Percentiles rank a stretch among this genome's conserved stretches.
phyloP scores from a whole-genome alignment of 1,140 invertebrate genomes.

The Heliconius himera region DNA sequence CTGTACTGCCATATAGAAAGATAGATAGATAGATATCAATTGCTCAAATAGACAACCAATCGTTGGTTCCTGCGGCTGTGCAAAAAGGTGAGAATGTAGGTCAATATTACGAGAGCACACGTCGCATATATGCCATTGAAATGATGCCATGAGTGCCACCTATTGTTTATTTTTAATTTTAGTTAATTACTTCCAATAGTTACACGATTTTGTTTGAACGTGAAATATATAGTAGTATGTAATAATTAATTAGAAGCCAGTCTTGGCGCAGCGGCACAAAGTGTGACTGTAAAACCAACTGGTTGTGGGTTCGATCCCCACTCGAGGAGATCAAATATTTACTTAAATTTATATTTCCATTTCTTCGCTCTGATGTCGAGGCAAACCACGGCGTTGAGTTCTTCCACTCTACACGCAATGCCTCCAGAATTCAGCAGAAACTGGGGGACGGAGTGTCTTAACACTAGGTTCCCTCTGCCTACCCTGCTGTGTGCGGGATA shows the following conservation, averaged over 20 bases:
- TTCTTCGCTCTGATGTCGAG: too few relatives aligned
- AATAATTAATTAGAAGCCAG: not conserved
- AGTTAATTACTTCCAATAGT: constrained; percentile 15
- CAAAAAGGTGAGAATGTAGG: constrained; percentile 50
- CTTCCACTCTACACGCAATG: too few relatives aligned
- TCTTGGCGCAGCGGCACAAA: too few relatives aligned
- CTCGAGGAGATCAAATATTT: too few relatives aligned
- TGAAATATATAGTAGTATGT: not conserved
- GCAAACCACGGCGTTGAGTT: too few relatives aligned
- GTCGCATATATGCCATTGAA: constrained; percentile 38
- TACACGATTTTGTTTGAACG: not conserved
- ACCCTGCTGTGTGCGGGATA: too few relatives aligned
- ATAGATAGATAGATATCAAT: constrained; percentile 41
- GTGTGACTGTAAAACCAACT: too few relatives aligned
- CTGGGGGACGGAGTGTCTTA: too few relatives aligned
- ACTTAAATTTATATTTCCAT: too few relatives aligned
- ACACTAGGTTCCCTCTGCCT: too few relatives aligned
- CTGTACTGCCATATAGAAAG: constrained; percentile 36
- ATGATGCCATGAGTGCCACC: constrained; percentile 19
- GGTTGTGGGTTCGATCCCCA: too few relatives aligned
- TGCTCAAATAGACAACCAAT: constrained; percentile 42
- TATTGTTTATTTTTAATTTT: constrained; percentile 28
- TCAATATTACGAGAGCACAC: constrained; percentile 44
- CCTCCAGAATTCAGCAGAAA: too few relatives aligned
- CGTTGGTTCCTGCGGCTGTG: constrained; percentile 37